Base-by-base conservation (phyloP, 2,113 vertebrate genomes). In the Syngnathus typhle region DNA sequence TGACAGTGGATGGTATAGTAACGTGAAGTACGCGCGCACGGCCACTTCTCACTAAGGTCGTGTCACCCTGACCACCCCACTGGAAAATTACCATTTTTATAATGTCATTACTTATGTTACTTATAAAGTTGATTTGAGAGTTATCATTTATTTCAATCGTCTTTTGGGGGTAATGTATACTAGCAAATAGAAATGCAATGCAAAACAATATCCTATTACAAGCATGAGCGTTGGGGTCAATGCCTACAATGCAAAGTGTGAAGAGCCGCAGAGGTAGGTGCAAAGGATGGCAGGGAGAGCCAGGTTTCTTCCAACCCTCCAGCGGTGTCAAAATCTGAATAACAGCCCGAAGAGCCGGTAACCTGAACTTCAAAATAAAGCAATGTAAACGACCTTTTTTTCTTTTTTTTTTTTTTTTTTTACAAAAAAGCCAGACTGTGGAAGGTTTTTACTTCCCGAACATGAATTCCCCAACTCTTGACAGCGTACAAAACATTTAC, bases 171-270 rank as follows among this genome's bases (percentile, higher is more conserved):
- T 4, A 43, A 12, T 60, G 16, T 68, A 47, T 69, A 43, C 9
- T 43, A 2, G 41, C 5, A 2, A 27, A 6, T 3, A 38, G 18
- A 62, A 62, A 46, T 75, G 23, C 11, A 54, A 23, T 13, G 8
- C 36, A 59, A 49, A 49, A 49, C 44, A 43, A 43, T 43, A 32
- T 32, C 27, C 2, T 43, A 9, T 43, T 43, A 7, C 51, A 65
- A 6, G 21, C 13, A 16, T 55, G 41, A 46, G 44, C 58, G 39
- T 49, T 39, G 10, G 39, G 84, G 78, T 84, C 70, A 81, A 84
- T 71, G 78, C 86, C 81, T 80, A 88, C 44, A 79, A 87, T 84
- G 86, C 84, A 86, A 62, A 82, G 68, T 49, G 67, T 44, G 64
- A 7, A 5, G 72, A 67, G 44, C n/a, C 59, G 58, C 16, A 43